Conservation (phyloP, 2,113 vertebrate species). For the Cranoglanis bouderius region DNA sequence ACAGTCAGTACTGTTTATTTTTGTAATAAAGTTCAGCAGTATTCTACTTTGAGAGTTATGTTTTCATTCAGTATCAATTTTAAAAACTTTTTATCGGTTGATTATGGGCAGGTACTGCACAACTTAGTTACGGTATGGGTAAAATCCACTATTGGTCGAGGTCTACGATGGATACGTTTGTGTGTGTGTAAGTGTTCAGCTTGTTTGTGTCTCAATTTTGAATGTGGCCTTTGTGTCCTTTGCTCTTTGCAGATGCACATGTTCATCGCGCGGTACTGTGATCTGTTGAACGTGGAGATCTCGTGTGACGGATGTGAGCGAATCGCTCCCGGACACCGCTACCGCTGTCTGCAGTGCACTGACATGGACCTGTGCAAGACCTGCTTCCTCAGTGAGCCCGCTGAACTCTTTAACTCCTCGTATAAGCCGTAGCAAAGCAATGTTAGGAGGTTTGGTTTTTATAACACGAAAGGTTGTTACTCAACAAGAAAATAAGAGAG, state of each 20-base stretch:
- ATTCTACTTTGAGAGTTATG: no score
- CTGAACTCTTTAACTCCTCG: not conserved
- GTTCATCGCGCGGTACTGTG: conserved; percentile 98
- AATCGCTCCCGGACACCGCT: conserved; percentile 95
- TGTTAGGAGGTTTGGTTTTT: not conserved
- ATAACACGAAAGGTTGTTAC: not conserved
- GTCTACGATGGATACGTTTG: no score
- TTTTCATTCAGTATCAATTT: no score
- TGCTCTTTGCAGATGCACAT: conserved; percentile 89
- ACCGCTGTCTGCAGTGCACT: conserved; percentile 93
- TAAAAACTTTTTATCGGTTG: no score
- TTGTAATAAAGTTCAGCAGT: no score
- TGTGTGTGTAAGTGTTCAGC: not conserved
- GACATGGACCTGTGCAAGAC: conserved; percentile 99
- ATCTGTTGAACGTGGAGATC: conserved; percentile 93
- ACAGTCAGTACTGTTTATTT: no score
- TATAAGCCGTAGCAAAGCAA: not conserved
- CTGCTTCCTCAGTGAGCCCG: conserved; percentile 89
- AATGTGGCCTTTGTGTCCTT: not conserved
- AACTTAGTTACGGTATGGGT: no score
- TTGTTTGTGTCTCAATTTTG: not conserved
- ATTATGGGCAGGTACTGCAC: no score
- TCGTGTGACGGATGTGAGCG: conserved; percentile 95
- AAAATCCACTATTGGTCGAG: no score
- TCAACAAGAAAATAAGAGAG: not conserved